A percentile compares a stretch with the other conserved stretches of the same genome.
phyloP scores from a whole-genome alignment of 2,888 invertebrate genomes.

The Drosophila rellima region DNA sequence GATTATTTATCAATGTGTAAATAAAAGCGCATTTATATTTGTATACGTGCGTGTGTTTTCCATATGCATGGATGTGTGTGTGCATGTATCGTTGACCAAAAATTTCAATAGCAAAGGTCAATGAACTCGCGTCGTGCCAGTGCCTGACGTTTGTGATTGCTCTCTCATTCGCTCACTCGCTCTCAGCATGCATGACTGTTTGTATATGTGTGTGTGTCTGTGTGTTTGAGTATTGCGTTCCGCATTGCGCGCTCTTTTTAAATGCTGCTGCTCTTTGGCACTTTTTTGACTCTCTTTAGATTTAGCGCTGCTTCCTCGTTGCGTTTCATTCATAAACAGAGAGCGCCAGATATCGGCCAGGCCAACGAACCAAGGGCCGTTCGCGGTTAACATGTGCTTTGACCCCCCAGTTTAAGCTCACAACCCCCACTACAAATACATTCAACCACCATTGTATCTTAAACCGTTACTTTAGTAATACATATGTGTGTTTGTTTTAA shows the following conservation, averaged over 20 bases:
- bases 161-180: slow-evolving; percentile 30
- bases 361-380: slow-evolving; percentile 73
- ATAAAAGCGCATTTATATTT: slow-evolving; percentile 54
- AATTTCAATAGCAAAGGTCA: slow-evolving; percentile 84
- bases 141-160: slow-evolving; percentile 41
- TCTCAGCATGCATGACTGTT: slow-evolving; percentile 18
- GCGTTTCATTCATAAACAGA: slow-evolving; percentile 81
- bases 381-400: slow-evolving; percentile 66
- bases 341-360: slow-evolving; percentile 76
- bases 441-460: slow-evolving; percentile 11
- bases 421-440: slow-evolving; percentile 9
- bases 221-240: slow-evolving; percentile 41
- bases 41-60: slow-evolving; percentile 25
- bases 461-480: slow-evolving; percentile 15
- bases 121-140: slow-evolving; percentile 74
- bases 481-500: slow-evolving; percentile 9
- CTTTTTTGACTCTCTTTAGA: slow-evolving; percentile 26
- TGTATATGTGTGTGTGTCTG: slow-evolving; percentile 5
- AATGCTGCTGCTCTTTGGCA: slow-evolving; percentile 28
- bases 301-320: slow-evolving; percentile 71
- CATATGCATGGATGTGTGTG: slow-evolving; percentile 31
- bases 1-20: slow-evolving; percentile 79
- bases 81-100: slow-evolving; percentile 67
- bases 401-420: slow-evolving; percentile 26
- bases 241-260: slow-evolving; percentile 49